phyloP scores from a whole-genome alignment of 2,797 vertebrate species.

The Moxostoma hubbsi region DNA sequence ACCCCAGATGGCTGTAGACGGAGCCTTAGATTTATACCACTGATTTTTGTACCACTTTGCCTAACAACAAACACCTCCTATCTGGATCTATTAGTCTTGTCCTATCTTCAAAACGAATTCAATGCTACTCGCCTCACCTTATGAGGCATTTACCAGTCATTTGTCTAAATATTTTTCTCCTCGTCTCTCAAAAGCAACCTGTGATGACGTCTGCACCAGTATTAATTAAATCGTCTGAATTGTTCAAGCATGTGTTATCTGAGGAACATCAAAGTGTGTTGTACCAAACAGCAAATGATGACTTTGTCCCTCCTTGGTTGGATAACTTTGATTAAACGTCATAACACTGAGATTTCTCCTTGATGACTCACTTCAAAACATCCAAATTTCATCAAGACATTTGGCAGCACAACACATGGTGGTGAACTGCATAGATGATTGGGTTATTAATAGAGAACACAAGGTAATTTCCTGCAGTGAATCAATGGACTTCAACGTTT shows the following conservation, averaged over 20 bases:
- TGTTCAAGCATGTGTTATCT: constrained; percentile 71
- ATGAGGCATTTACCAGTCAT: constrained; percentile 3
- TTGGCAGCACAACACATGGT: constrained; percentile 52
- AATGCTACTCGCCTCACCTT: background rate
- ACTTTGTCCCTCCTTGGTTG: constrained; percentile 57
- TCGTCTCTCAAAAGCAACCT: constrained; percentile 27
- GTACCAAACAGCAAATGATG: constrained; percentile 53
- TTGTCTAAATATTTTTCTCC: too few species aligned
- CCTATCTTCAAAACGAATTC: constrained; percentile 25
- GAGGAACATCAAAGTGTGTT: constrained; percentile 71
- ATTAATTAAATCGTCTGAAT: constrained; percentile 70
- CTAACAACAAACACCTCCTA: constrained; percentile 10
- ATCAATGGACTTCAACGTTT: constrained; percentile 26
- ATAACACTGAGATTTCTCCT: constrained; percentile 58
- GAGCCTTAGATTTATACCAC: constrained; percentile 44
- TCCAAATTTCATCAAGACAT: constrained; percentile 34
- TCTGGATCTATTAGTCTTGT: constrained; percentile 36
- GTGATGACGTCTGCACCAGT: constrained; percentile 64
- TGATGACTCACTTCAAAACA: constrained; percentile 54
- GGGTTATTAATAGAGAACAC: constrained; percentile 23
- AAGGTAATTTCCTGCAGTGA: constrained; percentile 43
- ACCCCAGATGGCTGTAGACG: constrained; percentile 9
- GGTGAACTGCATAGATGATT: constrained; percentile 20
- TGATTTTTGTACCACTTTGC: constrained; percentile 28
- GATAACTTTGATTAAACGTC: constrained; percentile 70